phyloP scores from a whole-genome alignment of 1,140 invertebrate species.

The Lordiphosa mommai region DNA sequence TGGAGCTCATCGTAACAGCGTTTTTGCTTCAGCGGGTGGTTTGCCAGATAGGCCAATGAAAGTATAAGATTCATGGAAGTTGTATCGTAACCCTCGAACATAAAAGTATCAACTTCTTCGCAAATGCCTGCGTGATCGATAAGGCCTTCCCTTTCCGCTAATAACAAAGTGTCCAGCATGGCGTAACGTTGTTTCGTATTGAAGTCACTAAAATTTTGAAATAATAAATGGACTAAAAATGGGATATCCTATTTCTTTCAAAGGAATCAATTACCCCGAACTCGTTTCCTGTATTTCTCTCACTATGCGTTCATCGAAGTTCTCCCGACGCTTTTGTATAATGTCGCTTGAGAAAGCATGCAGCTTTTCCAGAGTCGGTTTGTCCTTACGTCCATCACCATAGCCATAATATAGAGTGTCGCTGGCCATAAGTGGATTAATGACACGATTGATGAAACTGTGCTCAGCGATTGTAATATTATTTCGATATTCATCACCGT shows the following conservation, averaged over 20 bases:
- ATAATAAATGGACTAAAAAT: conserved; percentile 1
- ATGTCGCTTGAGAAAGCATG: conserved; percentile 44
- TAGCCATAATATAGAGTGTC: conserved; percentile 39
- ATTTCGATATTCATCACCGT: conserved; percentile 47
- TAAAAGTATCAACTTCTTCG: conserved; percentile 91
- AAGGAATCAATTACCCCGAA: conserved; percentile 3
- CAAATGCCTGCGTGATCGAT: conserved; percentile 85
- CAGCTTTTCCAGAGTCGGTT: conserved; percentile 19
- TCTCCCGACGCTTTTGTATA: conserved; percentile 26
- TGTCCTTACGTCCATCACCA: conserved; percentile 25
- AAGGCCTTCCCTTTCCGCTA: conserved; percentile 80
- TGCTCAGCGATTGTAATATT: conserved; percentile 43
- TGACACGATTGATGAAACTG: conserved; percentile 35
- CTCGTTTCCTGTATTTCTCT: conserved; percentile 3
- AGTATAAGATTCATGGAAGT: conserved; percentile 83
- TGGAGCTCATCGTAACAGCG: conserved; percentile 80
- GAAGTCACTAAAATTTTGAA: conserved; percentile 5
- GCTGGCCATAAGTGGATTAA: conserved; percentile 37
- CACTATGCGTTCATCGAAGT: conserved; percentile 15
- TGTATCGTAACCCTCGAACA: conserved; percentile 89
- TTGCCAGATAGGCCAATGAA: conserved; percentile 82
- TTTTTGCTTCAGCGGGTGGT: conserved; percentile 83
- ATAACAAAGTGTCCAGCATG: conserved; percentile 89
- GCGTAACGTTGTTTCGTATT: conserved; percentile 82
- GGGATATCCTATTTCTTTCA: not conserved